A percentile compares a stretch with the other conserved stretches of the same genome.
Conservation (phyloP, 2,797 vertebrate species). For the Diplodus sargus region DNA sequence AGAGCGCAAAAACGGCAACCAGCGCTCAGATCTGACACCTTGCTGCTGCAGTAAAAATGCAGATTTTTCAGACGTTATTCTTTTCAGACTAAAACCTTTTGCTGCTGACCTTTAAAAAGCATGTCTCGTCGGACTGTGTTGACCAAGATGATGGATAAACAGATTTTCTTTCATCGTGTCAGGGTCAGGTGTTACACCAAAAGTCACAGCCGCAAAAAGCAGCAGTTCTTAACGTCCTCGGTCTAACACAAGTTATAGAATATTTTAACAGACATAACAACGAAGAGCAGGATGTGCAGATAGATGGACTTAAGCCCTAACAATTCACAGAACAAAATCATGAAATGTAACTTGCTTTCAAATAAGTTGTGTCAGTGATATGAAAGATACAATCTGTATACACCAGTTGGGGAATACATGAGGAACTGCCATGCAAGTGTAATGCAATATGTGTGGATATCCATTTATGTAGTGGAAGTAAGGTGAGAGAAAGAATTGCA, state of each 20-base stretch:
- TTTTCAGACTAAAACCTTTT: background rate
- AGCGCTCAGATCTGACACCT: background rate
- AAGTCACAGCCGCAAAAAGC: background rate
- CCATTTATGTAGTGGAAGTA: background rate
- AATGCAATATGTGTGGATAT: background rate
- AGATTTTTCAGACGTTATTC: background rate
- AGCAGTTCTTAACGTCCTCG: no score
- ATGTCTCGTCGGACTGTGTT: background rate
- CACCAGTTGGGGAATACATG: background rate
- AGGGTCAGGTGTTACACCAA: background rate
- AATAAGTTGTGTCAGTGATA: background rate
- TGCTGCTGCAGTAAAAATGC: background rate
- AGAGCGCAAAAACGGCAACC: background rate
- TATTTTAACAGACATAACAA: background rate
- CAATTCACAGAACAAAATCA: background rate
- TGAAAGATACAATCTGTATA: background rate
- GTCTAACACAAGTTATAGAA: background rate
- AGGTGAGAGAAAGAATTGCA: background rate
- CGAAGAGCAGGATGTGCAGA: background rate
- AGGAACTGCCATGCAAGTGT: background rate
- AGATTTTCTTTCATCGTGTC: background rate
- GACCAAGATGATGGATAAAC: background rate
- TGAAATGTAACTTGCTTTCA: background rate
- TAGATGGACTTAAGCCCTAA: background rate
- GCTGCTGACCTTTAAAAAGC: constrained; percentile 5